phyloP scores from a whole-genome alignment of 2,888 invertebrate genomes.

The Thelaira solivaga region DNA sequence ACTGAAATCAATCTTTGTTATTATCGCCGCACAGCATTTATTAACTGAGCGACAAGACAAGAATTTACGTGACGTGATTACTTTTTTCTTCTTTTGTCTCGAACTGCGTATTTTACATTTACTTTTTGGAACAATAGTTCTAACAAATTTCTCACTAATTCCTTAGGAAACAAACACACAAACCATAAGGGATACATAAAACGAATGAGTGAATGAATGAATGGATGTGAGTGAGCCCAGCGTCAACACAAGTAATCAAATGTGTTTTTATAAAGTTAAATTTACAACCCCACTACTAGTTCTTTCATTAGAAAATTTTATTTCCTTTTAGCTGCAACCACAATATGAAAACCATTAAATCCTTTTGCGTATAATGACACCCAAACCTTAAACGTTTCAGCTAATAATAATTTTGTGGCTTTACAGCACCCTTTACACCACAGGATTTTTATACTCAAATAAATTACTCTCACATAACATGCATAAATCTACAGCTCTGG shows the following conservation, averaged over 20 bases:
- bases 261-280: conserved; percentile 29
- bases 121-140: conserved; percentile 50
- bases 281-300: conserved; percentile 51
- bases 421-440: conserved; percentile 57
- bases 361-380: conserved; percentile 57
- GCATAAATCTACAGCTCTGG: not conserved
- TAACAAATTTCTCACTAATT: conserved; percentile 61
- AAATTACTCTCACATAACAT: not conserved
- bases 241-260: conserved; percentile 34
- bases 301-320: not conserved
- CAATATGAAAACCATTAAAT: conserved; percentile 47
- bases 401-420: conserved; percentile 65
- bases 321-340: conserved; percentile 22
- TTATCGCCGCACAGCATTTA: conserved; percentile 31
- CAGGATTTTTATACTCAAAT: conserved; percentile 44
- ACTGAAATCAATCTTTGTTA: conserved; percentile 45
- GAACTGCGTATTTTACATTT: not conserved
- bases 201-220: not conserved
- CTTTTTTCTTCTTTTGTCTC: not conserved
- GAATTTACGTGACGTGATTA: conserved; percentile 40
- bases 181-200: conserved; percentile 36
- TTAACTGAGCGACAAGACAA: conserved; percentile 35
- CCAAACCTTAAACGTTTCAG: conserved; percentile 44
- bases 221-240: conserved; percentile 8
- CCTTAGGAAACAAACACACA: conserved; percentile 36